phyloP scores from a whole-genome alignment of 2,797 vertebrate species.

The Pseudomugil tenellus region DNA sequence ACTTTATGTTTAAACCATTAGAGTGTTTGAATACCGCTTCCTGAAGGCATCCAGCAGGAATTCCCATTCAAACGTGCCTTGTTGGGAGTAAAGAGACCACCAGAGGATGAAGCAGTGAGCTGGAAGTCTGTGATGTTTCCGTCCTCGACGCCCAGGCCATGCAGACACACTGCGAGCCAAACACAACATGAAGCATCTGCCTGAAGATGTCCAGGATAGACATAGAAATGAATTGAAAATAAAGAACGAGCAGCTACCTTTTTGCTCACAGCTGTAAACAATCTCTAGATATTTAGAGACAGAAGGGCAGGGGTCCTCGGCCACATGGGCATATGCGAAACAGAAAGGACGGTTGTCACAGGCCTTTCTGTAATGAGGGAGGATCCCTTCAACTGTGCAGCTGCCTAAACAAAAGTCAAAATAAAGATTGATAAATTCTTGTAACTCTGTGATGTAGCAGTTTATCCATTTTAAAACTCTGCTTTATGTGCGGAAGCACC shows the following conservation, averaged over 20 bases:
- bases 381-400: conserved; percentile 72
- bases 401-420: conserved; percentile 50
- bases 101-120: conserved; percentile 81
- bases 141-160: conserved; percentile 80
- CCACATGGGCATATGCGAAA: conserved; percentile 61
- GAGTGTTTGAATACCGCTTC: conserved; percentile 48
- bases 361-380: conserved; percentile 65
- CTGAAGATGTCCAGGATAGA: not conserved
- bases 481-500: conserved; percentile 20
- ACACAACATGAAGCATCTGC: not conserved
- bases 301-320: conserved; percentile 75
- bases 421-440: not conserved
- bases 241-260: conserved; percentile 60
- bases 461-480: not conserved
- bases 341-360: conserved; percentile 81
- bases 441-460: not conserved
- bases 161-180: conserved; percentile 78
- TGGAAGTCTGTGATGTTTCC: conserved; percentile 74
- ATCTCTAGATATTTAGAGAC: conserved; percentile 83
- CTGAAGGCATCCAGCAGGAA: conserved; percentile 84
- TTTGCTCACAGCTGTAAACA: conserved; percentile 82
- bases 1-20: not conserved
- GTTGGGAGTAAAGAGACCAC: conserved; percentile 39
- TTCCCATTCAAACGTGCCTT: conserved; percentile 76
- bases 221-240: not conserved